Evolutionary conservation across 1,140 invertebrate species (phyloP).

Genomic region (Nasonia longicornis): DNA sequence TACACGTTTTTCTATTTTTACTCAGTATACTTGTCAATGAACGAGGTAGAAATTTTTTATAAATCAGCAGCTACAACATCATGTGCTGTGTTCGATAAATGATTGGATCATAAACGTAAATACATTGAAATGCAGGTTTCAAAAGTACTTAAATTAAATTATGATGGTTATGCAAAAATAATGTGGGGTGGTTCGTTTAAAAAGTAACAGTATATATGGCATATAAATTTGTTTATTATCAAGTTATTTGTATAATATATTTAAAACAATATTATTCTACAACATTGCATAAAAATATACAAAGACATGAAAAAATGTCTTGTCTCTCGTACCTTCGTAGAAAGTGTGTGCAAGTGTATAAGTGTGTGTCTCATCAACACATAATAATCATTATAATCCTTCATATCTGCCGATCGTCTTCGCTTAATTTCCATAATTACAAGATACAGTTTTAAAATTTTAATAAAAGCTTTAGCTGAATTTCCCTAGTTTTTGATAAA

Average conservation of each 20-base stretch:
- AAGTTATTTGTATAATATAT: constrained; percentile 70
- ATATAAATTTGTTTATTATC: constrained; percentile 58
- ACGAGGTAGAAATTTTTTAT: too few species aligned
- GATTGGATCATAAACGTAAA: too few species aligned
- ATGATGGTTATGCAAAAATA: too few species aligned
- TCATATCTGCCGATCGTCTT: constrained; percentile 14
- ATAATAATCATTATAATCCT: constrained; percentile 25
- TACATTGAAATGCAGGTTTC: too few species aligned
- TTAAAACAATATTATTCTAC: constrained; percentile 71
- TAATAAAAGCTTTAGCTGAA: constrained; percentile 11
- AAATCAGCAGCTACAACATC: too few species aligned
- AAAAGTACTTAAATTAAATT: too few species aligned
- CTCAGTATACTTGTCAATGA: too few species aligned
- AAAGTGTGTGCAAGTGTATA: constrained; percentile 9
- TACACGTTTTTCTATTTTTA: not conserved
- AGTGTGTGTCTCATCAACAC: constrained; percentile 6
- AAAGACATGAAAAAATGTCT: constrained; percentile 71
- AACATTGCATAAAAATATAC: constrained; percentile 72
- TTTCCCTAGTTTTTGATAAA: constrained; percentile 34
- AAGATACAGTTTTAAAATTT: constrained; percentile 1
- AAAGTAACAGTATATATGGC: not conserved
- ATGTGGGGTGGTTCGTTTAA: not conserved
- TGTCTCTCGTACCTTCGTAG: constrained; percentile 63
- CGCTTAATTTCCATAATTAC: constrained; percentile 2
- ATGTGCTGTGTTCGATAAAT: too few species aligned